Evolutionary conservation across 1,140 invertebrate species (phyloP), one percentile per base, ranked within the genome.

Genomic region (Micrasema longulum): DNA sequence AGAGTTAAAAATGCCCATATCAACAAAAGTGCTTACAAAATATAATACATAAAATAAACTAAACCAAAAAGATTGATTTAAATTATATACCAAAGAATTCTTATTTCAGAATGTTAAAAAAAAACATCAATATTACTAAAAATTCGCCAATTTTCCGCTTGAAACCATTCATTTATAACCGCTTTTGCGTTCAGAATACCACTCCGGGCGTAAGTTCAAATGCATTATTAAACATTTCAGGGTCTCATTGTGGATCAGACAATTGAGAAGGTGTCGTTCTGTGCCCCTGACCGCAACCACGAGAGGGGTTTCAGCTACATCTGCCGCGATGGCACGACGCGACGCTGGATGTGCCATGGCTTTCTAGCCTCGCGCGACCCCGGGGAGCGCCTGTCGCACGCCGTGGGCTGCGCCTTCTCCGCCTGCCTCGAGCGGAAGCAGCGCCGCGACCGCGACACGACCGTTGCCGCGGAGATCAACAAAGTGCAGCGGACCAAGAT

Each of bases 261-360:
- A 2, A 99, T 99, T 72, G 98, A 99, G 80, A 99, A 99, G 84
- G 98, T 99, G 0, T 99, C 97, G 2, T 99, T 99, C 84, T 99
- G 98, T 86, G 97, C 98, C 7, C 98, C 98, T 0, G 98, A 99
- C 85, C 89, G 97, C 68, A 98, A 99, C 82, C 95, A 99, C 79
- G 97, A 99, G 77, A 93, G 96, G 76, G 98, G 98, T 10, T 99
- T 99, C 83, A 89, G 87, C 74, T 89, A 89, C 78, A 88, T 89
- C 26, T 89, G 87, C 72, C 87, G 87, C 31, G 87, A 89, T 78
- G 87, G 87, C 62, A 89, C 88, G 20, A 89, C 87, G 0, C 83
- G 88, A 84, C 90, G 98, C 14, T 99, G 98, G 98, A 99, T 99
- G 96, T 99, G 98, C 79, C 98, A 99, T 86, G 98, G 97, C 52